Conservation (phyloP, 2,113 vertebrate species). For the Nymphicus hollandicus region DNA sequence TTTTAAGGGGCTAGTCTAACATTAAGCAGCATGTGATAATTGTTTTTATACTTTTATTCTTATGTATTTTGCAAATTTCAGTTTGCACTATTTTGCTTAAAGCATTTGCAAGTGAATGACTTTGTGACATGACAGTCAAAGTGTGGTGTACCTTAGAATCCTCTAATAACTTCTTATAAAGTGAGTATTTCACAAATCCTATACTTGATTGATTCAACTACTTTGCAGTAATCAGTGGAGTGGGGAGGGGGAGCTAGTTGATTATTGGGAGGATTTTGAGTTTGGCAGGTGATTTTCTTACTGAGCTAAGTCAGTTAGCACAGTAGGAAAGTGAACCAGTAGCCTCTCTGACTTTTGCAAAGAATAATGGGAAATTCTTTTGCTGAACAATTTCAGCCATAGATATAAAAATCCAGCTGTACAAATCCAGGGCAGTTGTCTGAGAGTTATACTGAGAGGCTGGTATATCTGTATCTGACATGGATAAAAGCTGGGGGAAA, state of each 20-base stretch:
- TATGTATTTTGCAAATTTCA: neutral
- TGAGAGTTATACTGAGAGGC: neutral
- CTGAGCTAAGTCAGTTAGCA: neutral
- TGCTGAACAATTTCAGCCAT: neutral
- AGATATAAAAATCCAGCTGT: neutral
- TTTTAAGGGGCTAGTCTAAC: conserved; percentile 8
- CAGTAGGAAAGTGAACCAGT: neutral
- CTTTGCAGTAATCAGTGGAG: neutral
- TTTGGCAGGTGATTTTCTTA: neutral
- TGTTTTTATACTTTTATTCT: neutral
- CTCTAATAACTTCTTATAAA: neutral
- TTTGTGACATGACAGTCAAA: neutral
- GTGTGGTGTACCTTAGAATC: neutral
- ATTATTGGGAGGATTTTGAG: neutral
- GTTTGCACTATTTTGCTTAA: neutral
- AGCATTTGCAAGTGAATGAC: neutral
- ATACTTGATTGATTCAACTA: neutral
- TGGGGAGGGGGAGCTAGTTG: neutral
- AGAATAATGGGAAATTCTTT: neutral
- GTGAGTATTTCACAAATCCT: neutral
- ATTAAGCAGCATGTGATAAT: neutral
- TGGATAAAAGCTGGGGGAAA: neutral
- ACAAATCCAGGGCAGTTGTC: neutral
- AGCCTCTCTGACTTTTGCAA: neutral
- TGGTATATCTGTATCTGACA: fast-evolving